Conservation (phyloP, 1,140 invertebrate species). For the Patella vulgata region DNA sequence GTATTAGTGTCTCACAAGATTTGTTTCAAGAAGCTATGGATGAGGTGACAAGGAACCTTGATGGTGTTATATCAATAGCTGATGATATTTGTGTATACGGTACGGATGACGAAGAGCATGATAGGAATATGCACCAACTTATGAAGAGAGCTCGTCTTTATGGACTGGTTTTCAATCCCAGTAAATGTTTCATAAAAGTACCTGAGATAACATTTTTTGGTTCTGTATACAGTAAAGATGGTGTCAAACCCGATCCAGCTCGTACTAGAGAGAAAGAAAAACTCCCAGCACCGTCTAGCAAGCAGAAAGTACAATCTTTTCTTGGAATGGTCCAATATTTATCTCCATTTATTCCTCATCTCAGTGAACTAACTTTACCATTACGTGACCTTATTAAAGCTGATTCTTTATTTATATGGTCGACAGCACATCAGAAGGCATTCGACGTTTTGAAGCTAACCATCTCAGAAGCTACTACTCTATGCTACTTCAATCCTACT, state of each 20-base stretch:
- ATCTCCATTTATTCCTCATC: conserved; percentile 30
- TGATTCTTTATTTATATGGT: conserved; percentile 25
- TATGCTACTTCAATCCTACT: conserved; percentile 20
- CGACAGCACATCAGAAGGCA: conserved; percentile 13
- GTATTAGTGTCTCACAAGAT: conserved; percentile 40
- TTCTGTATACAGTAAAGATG: conserved; percentile 18
- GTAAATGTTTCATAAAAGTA: neutral
- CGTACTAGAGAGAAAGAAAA: conserved; percentile 58
- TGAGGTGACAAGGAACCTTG: neutral
- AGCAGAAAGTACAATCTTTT: conserved; percentile 25
- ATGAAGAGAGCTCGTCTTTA: neutral
- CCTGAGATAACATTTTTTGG: conserved; percentile 49
- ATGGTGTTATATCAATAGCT: neutral
- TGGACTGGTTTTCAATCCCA: neutral
- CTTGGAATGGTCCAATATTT: conserved; percentile 41
- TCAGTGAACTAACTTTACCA: conserved; percentile 28
- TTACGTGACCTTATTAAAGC: conserved; percentile 38
- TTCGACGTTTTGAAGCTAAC: conserved; percentile 32
- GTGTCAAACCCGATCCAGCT: conserved; percentile 44
- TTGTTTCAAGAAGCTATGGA: conserved; percentile 14
- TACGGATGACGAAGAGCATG: neutral
- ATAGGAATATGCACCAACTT: conserved; percentile 5
- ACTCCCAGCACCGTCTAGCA: conserved; percentile 19
- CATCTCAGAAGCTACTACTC: conserved; percentile 13
- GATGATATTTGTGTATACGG: conserved; percentile 1